These are phyloP conservation scores for Acropora yongei DNA, from an alignment of 64 coral and sea anemone species.

Conservation along the genomic window DNA sequence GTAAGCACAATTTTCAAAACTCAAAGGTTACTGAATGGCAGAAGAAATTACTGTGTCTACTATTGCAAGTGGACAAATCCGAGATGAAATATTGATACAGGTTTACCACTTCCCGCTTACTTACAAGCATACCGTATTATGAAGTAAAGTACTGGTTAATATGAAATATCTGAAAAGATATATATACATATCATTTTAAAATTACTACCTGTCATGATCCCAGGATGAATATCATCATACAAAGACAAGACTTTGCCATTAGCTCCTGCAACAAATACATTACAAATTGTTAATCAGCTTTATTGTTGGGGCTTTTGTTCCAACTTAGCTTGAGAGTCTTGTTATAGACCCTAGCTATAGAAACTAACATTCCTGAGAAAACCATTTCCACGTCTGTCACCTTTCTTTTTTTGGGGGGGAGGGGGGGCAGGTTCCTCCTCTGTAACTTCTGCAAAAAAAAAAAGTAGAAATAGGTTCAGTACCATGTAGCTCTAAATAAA, in stretches of 20 bases:
- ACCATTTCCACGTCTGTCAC: neutral
- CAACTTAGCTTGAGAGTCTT: neutral
- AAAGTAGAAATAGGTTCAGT: neutral
- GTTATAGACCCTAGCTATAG: neutral
- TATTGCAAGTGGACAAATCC: too few species aligned
- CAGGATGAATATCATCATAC: neutral
- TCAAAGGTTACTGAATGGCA: too few species aligned
- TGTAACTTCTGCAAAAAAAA: neutral
- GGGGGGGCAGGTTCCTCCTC: neutral
- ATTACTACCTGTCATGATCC: neutral
- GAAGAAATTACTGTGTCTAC: too few species aligned
- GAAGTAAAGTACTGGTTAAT: neutral
- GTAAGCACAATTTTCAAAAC: too few species aligned
- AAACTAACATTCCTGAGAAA: neutral
- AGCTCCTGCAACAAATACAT: neutral
- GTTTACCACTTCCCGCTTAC: too few species aligned
- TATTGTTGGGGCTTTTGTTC: neutral
- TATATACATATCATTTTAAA: neutral
- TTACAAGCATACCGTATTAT: too few species aligned
- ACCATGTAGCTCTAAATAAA: neutral
- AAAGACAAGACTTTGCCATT: neutral
- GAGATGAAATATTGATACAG: too few species aligned
- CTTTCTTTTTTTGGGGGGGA: neutral
- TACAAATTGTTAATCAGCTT: neutral
- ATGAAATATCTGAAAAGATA: neutral